Evolutionary conservation across 2,888 invertebrate genomes (phyloP), one percentile per base, ranked within the genome.

Genomic region (Falcaria lacertinaria): DNA sequence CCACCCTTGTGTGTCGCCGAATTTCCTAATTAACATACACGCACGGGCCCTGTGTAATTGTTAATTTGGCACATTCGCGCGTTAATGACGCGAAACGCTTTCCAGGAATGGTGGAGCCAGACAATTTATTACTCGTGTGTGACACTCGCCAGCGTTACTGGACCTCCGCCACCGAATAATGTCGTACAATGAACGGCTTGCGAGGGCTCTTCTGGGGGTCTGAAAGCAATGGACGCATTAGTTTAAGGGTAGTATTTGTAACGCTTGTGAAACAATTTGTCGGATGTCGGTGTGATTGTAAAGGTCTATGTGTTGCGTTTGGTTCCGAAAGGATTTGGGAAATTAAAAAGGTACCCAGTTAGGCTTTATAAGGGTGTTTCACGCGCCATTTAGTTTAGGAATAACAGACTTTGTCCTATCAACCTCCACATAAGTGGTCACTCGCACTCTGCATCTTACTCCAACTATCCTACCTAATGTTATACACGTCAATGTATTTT

Each of bases 51-150:
- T 64, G 64, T 66, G 72, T 86, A 86, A 86, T 86, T 86, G 86
- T 85, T 85, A 85, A 86, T 85, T 86, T 84, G 83, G 80, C 79
- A 80, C 80, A 81, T 83, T 81, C 82, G 74, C 69, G 62, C 69
- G 69, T 78, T 84, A 85, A 86, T 86, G 86, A 84, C 70, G 80
- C 82, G 81, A 74, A 66, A 64, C 73, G 68, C 61, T 37, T 37
- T 37, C 37, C 54, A 54, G 50, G 61, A 62, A 66, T 66, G 59
- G 60, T 63, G 58, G 62, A 57, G 52, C 57, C 64, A 68, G 52
- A 57, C 67, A 64, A 74, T 75, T 72, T 74, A 77, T 77, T 70
- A 80, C 78, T 74, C 71, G 79, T 78, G 70, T 80, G 84, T 79
- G 78, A 74, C 77, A 71, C 57, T 56, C 48, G 42, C 81, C 76